Evolutionary conservation across 2,888 invertebrate species (phyloP).

Genomic region (Drosophila pseudotalamancana): DNA sequence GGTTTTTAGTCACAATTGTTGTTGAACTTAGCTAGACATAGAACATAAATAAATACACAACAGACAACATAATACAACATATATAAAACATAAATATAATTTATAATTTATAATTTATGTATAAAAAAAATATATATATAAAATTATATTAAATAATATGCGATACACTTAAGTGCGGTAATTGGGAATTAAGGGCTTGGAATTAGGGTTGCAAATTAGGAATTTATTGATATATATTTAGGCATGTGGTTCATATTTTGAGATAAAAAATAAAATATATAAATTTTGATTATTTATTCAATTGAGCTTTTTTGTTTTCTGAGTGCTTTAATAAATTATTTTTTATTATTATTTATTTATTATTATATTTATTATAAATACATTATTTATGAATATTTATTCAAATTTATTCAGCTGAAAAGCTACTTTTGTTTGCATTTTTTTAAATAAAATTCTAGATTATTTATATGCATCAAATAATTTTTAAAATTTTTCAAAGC

Average conservation of each 20-base stretch:
- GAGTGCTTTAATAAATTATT: not conserved
- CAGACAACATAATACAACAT: constrained; percentile 63
- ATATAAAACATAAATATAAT: constrained; percentile 45
- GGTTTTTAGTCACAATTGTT: constrained; percentile 65
- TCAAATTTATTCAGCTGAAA: not conserved
- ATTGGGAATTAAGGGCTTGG: not conserved
- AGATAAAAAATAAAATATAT: not conserved
- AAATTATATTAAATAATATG: constrained; percentile 17
- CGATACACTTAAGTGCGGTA: constrained; percentile 8
- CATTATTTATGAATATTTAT: not conserved
- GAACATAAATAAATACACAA: constrained; percentile 63
- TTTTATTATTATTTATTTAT: not conserved
- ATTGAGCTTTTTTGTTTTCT: not conserved
- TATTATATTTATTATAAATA: not conserved
- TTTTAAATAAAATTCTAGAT: not conserved
- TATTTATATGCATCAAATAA: not conserved
- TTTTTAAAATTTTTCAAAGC: not conserved
- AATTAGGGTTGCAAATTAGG: not conserved
- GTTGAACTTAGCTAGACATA: constrained; percentile 47
- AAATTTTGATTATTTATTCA: constrained; percentile 3
- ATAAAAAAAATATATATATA: constrained; percentile 7
- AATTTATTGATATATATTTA: not conserved
- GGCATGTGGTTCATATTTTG: not conserved
- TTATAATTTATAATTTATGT: constrained; percentile 4
- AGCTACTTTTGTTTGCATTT: not conserved